Conservation (phyloP, 2,797 vertebrate genomes). For the Anabacerthia variegaticeps region DNA sequence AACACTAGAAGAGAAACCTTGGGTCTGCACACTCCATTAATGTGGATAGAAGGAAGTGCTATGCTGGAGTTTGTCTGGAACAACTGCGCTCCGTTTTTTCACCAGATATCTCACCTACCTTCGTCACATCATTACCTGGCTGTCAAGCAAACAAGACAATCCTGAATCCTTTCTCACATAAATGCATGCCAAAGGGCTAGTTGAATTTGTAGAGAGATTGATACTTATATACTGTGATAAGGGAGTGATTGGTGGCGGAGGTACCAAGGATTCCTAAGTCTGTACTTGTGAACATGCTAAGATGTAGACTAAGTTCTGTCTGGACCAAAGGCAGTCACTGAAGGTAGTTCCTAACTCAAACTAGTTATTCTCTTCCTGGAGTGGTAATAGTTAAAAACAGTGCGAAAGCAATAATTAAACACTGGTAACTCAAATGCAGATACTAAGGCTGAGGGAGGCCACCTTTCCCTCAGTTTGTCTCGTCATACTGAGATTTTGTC, state of each 20-base stretch:
- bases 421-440: background rate
- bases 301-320: background rate
- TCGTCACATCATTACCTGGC: background rate
- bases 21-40: background rate
- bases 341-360: background rate
- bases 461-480: background rate
- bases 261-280: background rate
- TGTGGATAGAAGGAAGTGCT: background rate
- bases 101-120: background rate
- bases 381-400: background rate
- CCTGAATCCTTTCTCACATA: background rate
- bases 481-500: background rate
- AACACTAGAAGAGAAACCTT: background rate
- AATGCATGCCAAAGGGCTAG: rapidly evolving
- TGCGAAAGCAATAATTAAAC: background rate
- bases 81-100: background rate
- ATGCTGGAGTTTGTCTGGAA: background rate
- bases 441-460: background rate
- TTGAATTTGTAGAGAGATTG: background rate
- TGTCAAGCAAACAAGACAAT: background rate
- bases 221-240: background rate
- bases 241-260: background rate
- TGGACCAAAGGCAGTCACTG: background rate
- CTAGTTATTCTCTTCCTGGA: background rate
- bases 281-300: background rate